Conservation (phyloP, 2,113 vertebrate genomes). For the Eudorcas thomsonii region DNA sequence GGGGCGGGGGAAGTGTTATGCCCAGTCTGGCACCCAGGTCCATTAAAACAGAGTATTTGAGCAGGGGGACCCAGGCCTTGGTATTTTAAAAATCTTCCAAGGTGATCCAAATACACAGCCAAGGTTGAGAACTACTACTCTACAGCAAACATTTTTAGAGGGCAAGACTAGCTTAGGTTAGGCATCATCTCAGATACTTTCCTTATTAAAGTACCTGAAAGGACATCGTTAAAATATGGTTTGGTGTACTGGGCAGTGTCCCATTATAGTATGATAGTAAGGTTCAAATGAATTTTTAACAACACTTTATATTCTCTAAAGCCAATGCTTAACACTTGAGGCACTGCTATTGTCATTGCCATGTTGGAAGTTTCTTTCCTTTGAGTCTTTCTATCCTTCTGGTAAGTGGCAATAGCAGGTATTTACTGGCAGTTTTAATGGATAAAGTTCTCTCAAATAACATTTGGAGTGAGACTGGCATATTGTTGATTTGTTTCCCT, state of each 20-base stretch:
- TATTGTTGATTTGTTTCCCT: neutral
- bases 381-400: neutral
- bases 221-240: neutral
- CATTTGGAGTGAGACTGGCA: neutral
- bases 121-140: neutral
- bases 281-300: neutral
- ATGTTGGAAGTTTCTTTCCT: neutral
- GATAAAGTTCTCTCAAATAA: neutral
- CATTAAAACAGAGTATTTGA: neutral
- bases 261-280: neutral
- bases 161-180: neutral
- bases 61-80: neutral
- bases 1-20: rapidly evolving
- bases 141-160: neutral
- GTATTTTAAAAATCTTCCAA: neutral
- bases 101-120: neutral
- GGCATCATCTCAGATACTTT: neutral
- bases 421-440: neutral
- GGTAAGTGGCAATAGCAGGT: neutral
- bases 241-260: neutral
- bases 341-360: neutral
- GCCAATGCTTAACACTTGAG: neutral
- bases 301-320: neutral
- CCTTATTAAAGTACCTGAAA: neutral
- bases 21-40: neutral